Conservation (phyloP, 2,888 invertebrate genomes). For the Dryocosmus kuriphilus region DNA sequence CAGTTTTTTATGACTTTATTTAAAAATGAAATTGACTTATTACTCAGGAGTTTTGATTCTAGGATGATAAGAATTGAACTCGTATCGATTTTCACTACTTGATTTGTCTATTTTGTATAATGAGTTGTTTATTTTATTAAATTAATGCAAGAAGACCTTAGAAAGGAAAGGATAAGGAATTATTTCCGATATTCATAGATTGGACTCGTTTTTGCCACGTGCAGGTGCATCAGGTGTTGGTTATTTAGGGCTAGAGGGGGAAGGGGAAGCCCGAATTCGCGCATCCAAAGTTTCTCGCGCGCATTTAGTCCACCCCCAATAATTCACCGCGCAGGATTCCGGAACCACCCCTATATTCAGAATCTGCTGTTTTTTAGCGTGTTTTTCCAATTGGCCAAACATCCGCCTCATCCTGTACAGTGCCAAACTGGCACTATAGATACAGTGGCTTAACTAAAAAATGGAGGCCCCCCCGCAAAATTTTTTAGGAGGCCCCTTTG, state of each 20-base stretch:
- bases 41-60: too few relatives aligned
- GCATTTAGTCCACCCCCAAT: conserved; percentile 70
- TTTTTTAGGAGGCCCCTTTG: too few relatives aligned
- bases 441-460: background rate
- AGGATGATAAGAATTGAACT: too few relatives aligned
- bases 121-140: too few relatives aligned
- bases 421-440: conserved; percentile 14
- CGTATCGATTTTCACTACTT: too few relatives aligned
- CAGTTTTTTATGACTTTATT: too few relatives aligned
- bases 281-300: conserved; percentile 69
- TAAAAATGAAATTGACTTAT: too few relatives aligned
- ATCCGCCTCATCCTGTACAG: conserved; percentile 42
- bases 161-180: background rate
- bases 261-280: conserved; percentile 62
- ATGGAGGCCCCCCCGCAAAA: too few relatives aligned
- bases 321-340: conserved; percentile 70
- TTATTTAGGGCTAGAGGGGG: conserved; percentile 50
- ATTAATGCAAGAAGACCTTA: background rate
- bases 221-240: conserved; percentile 59
- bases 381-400: conserved; percentile 72
- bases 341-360: conserved; percentile 71
- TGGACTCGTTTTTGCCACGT: conserved; percentile 64
- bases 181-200: conserved; percentile 42
- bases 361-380: conserved; percentile 68
- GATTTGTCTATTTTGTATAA: background rate